Percentiles rank a stretch among this genome's conserved stretches.
Conservation (phyloP, 2,113 vertebrate species). For the Apus apus region DNA sequence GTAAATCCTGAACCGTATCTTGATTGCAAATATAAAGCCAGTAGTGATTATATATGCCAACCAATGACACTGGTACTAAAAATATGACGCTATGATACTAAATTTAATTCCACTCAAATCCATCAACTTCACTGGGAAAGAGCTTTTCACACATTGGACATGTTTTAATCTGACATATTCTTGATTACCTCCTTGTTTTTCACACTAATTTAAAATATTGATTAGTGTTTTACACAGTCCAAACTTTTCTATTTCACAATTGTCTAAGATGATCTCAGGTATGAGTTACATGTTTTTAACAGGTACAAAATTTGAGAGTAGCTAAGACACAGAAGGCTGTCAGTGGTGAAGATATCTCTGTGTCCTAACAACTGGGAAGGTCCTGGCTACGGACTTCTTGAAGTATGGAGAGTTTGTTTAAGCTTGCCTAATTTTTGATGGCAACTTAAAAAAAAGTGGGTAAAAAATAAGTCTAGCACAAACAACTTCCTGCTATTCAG, state of each 20-base stretch:
- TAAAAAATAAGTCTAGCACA: not conserved
- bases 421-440: not conserved
- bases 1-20: not conserved
- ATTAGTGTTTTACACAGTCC: not conserved
- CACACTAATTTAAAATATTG: not conserved
- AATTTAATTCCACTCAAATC: not conserved
- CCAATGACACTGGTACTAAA: not conserved
- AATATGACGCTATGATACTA: not conserved
- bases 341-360: not conserved
- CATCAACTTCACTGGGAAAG: not conserved
- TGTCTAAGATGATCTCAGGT: not conserved
- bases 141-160: not conserved
- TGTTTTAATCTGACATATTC: not conserved
- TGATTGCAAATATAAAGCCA: not conserved
- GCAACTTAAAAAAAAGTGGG: not conserved
- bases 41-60: not conserved
- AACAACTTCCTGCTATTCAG: conserved; percentile 13
- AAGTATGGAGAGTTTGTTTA: not conserved
- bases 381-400: not conserved
- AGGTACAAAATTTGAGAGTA: not conserved
- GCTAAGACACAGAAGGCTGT: not conserved
- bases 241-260: not conserved
- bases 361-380: not conserved
- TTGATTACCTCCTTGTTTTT: not conserved
- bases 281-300: not conserved